Percentiles rank a stretch among this genome's conserved stretches.
Evolutionary conservation across 2,113 vertebrate genomes (phyloP).

Genomic region (Cisticola juncidis): DNA sequence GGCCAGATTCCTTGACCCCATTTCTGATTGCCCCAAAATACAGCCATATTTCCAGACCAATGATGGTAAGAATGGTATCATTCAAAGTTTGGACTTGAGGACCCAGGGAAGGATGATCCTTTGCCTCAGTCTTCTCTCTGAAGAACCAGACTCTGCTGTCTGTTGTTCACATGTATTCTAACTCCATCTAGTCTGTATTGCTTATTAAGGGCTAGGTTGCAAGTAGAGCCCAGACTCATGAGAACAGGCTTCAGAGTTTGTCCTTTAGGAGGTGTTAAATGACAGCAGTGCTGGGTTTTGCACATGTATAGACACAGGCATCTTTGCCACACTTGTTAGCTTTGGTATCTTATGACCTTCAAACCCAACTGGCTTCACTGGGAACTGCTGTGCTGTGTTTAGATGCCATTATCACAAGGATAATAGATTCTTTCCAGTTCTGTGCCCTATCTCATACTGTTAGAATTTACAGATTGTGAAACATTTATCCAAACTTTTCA

Average conservation of each 20-base stretch:
- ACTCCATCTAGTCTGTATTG: neutral
- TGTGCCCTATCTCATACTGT: neutral
- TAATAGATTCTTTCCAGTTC: neutral
- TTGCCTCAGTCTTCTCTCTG: neutral
- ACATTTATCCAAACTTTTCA: neutral
- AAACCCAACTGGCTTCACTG: neutral
- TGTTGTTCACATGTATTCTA: neutral
- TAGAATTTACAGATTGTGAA: neutral
- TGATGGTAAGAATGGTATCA: neutral
- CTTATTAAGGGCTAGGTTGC: neutral
- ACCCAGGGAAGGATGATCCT: accelerated
- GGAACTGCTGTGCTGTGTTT: neutral
- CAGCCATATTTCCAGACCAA: neutral
- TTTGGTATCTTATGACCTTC: neutral
- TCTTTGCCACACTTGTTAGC: neutral
- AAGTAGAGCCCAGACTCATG: neutral
- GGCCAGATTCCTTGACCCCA: neutral
- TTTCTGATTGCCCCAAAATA: neutral
- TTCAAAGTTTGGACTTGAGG: neutral
- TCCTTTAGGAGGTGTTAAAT: neutral
- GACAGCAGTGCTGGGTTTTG: neutral
- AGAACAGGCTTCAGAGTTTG: neutral
- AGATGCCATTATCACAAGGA: neutral
- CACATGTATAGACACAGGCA: neutral
- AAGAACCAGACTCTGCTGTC: neutral